These are phyloP conservation scores for Melanerpes formicivorus DNA, from an alignment of 2,113 vertebrate species.

Conservation along the genomic window DNA sequence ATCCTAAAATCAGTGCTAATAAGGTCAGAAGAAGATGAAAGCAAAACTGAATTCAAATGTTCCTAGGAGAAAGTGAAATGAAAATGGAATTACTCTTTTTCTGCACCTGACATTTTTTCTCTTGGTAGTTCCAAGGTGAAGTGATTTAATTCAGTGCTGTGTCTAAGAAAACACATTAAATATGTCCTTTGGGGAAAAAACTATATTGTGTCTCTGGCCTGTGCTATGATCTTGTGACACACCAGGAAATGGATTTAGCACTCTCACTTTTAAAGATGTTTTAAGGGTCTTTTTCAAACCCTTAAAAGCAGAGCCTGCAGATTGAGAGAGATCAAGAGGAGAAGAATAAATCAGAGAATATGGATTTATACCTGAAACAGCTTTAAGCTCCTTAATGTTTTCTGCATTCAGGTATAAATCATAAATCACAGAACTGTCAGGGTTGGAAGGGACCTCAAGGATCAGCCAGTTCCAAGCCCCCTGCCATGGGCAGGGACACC, in stretches of 20 bases:
- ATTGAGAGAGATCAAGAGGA: background rate
- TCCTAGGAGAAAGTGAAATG: background rate
- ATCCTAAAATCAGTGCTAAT: background rate
- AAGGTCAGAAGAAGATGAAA: background rate
- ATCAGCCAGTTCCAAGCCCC: too few species aligned
- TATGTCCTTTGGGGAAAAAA: background rate
- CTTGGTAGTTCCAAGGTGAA: background rate
- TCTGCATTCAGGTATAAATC: background rate
- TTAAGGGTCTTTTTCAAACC: slow-evolving; percentile 17
- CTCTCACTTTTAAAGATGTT: background rate
- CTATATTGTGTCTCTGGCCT: background rate
- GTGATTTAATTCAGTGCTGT: background rate
- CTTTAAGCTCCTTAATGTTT: background rate
- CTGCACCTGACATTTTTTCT: background rate
- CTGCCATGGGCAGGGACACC: too few species aligned
- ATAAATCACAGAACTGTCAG: too few species aligned
- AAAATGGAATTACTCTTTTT: background rate
- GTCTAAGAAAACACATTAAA: background rate
- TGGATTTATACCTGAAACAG: background rate
- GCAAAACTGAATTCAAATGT: background rate
- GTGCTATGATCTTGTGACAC: background rate
- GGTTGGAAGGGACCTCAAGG: too few species aligned
- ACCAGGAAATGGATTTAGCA: background rate
- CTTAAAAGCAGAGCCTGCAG: background rate
- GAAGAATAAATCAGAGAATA: slow-evolving; percentile 23